phyloP scores from a whole-genome alignment of 2,888 invertebrate species.

The Camponotus fellah region DNA sequence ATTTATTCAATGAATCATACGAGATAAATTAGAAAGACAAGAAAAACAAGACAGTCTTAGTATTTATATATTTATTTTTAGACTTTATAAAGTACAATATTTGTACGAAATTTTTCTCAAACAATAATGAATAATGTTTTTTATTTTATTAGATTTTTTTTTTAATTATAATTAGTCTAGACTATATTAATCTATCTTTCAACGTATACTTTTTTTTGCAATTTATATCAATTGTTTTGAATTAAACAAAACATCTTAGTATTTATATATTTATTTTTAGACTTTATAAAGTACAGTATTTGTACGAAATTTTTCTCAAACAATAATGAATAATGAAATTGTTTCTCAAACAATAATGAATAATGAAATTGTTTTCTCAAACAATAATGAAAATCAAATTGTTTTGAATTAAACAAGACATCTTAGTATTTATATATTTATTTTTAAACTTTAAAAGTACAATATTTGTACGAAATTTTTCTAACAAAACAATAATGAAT shows the following conservation, averaged over 20 bases:
- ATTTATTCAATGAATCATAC: not conserved
- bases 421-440: not conserved
- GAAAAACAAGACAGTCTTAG: not conserved
- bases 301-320: not conserved
- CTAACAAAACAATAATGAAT: not conserved
- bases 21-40: not conserved
- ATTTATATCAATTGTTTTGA: not conserved
- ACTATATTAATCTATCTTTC: not conserved
- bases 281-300: not conserved
- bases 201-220: not conserved
- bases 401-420: not conserved
- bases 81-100: not conserved
- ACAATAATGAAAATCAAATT: not conserved
- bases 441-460: not conserved
- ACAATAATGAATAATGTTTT: not conserved
- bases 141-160: not conserved
- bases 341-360: not conserved
- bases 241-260: not conserved
- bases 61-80: conserved; percentile 6
- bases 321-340: not conserved
- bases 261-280: conserved; percentile 3
- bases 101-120: not conserved
- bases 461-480: not conserved
- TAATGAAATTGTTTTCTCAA: not conserved
- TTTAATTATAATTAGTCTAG: not conserved